A percentile compares a stretch with the other conserved stretches of the same genome.
Conservation (phyloP, 2,797 vertebrate species). For the Moxostoma hubbsi region DNA sequence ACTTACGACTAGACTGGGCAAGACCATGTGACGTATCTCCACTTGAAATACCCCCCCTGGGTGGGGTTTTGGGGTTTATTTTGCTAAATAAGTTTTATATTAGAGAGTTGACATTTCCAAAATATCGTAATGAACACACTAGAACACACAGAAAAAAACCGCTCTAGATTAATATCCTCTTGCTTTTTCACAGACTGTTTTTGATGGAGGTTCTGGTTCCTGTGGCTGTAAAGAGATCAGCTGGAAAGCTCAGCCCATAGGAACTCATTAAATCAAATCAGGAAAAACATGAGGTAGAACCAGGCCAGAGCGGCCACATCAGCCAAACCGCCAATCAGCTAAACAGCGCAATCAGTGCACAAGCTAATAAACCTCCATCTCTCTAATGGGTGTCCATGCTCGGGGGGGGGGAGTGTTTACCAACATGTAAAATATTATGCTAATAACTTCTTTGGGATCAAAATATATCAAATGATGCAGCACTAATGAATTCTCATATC, state of each 20-base stretch:
- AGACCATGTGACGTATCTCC: too few relatives aligned
- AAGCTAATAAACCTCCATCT: constrained; percentile 34
- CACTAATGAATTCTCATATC: too few relatives aligned
- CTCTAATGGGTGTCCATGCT: constrained; percentile 6
- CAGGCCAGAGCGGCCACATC: constrained; percentile 30
- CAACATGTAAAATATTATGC: constrained; percentile 34
- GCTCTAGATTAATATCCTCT: constrained; percentile 50
- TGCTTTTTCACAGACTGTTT: constrained; percentile 63
- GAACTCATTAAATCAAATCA: constrained; percentile 77
- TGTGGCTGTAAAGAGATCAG: constrained; percentile 67
- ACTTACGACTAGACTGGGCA: too few relatives aligned
- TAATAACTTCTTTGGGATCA: constrained; percentile 18
- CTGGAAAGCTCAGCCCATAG: constrained; percentile 66
- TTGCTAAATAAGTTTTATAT: background rate
- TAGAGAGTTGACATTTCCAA: constrained; percentile 18
- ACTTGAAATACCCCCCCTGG: too few relatives aligned
- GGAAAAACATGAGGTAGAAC: constrained; percentile 60
- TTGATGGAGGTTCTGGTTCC: constrained; percentile 60
- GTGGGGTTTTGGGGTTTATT: too few relatives aligned
- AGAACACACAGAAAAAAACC: constrained; percentile 39
- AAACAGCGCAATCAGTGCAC: constrained; percentile 36
- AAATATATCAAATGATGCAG: background rate
- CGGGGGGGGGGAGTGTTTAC: constrained; percentile 16
- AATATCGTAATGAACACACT: constrained; percentile 24
- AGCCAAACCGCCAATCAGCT: constrained; percentile 51